phyloP scores from a whole-genome alignment of 2,797 vertebrate species.

The Acridotheres tristis region DNA sequence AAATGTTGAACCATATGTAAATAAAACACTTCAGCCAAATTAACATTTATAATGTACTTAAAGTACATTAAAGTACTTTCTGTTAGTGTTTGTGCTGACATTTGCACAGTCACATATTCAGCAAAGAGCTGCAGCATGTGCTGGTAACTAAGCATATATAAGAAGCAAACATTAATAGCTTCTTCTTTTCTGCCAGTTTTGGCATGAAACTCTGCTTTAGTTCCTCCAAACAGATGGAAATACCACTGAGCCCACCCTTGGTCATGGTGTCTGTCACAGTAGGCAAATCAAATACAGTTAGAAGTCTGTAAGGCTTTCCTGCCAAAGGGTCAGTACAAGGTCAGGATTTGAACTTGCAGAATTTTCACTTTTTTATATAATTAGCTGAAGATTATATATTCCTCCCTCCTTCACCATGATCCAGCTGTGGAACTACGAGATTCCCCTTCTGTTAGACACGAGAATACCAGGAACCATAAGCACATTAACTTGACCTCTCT shows the following conservation, averaged over 20 bases:
- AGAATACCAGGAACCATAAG: background rate
- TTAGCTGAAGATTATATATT: background rate
- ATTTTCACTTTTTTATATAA: background rate
- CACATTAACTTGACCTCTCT: background rate
- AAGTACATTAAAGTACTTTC: background rate
- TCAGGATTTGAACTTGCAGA: background rate
- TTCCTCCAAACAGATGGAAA: background rate
- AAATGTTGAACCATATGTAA: background rate
- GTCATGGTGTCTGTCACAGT: background rate
- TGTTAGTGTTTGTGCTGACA: background rate
- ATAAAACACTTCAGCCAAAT: background rate
- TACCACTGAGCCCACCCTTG: background rate
- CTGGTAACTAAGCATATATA: background rate
- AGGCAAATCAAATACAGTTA: background rate
- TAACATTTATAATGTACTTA: background rate
- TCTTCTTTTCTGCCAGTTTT: background rate
- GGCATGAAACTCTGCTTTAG: background rate
- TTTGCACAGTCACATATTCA: background rate
- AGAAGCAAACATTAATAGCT: background rate
- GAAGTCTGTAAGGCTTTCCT: background rate
- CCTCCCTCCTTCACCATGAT: background rate
- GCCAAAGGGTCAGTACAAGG: background rate
- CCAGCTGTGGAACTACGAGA: background rate
- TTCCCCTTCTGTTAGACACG: background rate
- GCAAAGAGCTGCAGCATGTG: background rate